Evolutionary conservation across 2,888 invertebrate genomes (phyloP).

Genomic region (Lasius fuliginosus): DNA sequence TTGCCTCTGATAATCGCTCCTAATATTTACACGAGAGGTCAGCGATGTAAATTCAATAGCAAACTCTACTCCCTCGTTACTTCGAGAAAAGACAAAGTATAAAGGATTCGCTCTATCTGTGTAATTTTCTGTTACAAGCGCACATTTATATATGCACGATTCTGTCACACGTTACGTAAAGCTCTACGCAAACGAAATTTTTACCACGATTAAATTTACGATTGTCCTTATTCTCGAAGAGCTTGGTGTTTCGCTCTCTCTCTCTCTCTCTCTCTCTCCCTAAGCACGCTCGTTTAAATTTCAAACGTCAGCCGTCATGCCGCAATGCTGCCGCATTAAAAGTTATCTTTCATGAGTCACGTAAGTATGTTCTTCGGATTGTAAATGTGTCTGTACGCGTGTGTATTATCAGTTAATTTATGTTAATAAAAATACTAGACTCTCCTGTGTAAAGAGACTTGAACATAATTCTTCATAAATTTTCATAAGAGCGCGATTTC

Average conservation of each 20-base stretch:
- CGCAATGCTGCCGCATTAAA: slow-evolving; percentile 7
- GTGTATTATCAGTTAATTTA: slow-evolving; percentile 22
- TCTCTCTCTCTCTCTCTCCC: not conserved
- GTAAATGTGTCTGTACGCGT: not conserved
- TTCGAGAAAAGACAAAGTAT: not conserved
- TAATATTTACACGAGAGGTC: not conserved
- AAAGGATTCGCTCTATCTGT: not conserved
- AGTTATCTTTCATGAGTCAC: slow-evolving; percentile 47
- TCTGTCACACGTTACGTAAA: slow-evolving; percentile 17
- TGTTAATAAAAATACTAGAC: slow-evolving; percentile 18
- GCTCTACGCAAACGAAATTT: slow-evolving; percentile 31
- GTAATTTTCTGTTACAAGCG: not conserved
- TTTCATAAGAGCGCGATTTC: slow-evolving; percentile 25
- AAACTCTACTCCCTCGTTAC: not conserved
- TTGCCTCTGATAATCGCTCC: not conserved
- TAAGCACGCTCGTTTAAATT: slow-evolving; percentile 39
- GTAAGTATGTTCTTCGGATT: slow-evolving; percentile 6
- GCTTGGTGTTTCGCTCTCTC: slow-evolving; percentile 10
- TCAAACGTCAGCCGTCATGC: slow-evolving; percentile 20
- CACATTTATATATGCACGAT: not conserved
- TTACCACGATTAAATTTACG: slow-evolving; percentile 24
- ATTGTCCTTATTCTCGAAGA: slow-evolving; percentile 26
- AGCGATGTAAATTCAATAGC: not conserved
- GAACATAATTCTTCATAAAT: slow-evolving; percentile 32
- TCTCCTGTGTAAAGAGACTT: not conserved